Evolutionary conservation across 2,113 vertebrate genomes (phyloP).

Genomic region (Lampris megalopsis): DNA sequence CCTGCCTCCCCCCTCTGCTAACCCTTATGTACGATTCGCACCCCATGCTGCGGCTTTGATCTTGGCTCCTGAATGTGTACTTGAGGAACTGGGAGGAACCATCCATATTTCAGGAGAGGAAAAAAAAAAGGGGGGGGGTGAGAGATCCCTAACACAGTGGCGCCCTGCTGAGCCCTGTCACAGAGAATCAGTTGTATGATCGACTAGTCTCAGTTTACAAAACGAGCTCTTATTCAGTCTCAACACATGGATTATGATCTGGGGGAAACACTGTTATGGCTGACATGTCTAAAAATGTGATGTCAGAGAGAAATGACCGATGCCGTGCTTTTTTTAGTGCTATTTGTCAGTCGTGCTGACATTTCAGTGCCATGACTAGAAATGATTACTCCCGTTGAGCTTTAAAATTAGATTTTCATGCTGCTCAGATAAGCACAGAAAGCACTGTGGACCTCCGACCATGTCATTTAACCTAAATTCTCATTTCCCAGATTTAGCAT

Average conservation of each 20-base stretch:
- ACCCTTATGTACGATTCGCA: slow-evolving; percentile 55
- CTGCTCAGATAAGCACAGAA: slow-evolving; percentile 1
- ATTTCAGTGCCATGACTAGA: not conserved
- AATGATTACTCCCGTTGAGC: not conserved
- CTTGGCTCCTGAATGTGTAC: slow-evolving; percentile 44
- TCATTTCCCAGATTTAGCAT: no score
- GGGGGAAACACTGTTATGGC: not conserved
- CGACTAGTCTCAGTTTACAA: not conserved
- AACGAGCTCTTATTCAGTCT: not conserved
- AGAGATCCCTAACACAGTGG: slow-evolving; percentile 37
- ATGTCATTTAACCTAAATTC: no score
- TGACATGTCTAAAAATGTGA: no score
- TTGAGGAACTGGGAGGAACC: slow-evolving; percentile 40
- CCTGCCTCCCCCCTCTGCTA: slow-evolving; percentile 19
- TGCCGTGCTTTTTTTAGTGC: not conserved
- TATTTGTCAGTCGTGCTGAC: not conserved
- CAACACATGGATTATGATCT: slow-evolving; percentile 2
- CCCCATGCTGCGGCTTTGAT: slow-evolving; percentile 62
- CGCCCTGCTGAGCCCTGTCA: slow-evolving; percentile 48
- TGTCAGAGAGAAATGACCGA: no score
- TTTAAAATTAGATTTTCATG: slow-evolving; percentile 24
- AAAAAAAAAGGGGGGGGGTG: slow-evolving; percentile 41
- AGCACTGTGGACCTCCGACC: not conserved
- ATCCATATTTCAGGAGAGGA: slow-evolving; percentile 25
- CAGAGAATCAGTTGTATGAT: slow-evolving; percentile 31